Base-by-base conservation (phyloP, 2,113 vertebrate genomes). In the Andinoacara biseriatus region DNA sequence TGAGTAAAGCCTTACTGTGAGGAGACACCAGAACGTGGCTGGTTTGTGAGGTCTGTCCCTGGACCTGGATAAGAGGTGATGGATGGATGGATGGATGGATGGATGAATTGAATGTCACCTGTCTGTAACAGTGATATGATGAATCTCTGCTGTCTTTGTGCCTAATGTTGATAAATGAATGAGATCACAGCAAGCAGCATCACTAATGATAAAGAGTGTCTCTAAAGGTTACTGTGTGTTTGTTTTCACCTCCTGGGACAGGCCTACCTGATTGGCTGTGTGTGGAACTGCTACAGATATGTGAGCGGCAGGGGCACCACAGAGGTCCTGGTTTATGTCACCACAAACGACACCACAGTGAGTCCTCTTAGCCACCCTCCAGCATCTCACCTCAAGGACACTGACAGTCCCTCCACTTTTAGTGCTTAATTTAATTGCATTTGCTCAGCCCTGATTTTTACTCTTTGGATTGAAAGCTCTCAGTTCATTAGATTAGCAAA, bases 231-330 rank as follows among this genome's bases (percentile, higher is more conserved):
- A 24, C 9, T 52, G 49, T 76, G 29, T 83, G 46, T 90, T 15
- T 89, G 18, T 61, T 65, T 76, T 60, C 43, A 33, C 33, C 87
- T 49, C 58, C 46, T 26, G 83, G 85, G 81, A 11, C 93, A 99
- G 98, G 98, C 97, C 88, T 99, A 99, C 92, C 95, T 99, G 95
- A 98, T 99, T 82, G 97, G 97, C 96, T 99, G 98, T 0, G 98
- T 99, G 86, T 99, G 98, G 98, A 99, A 99, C 95, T 99, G 98
- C 94, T 99, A 99, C 93, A 96, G 97, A 82, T 99, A 99, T 56
- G 98, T 99, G 91, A 99, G 96, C 9, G 91, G 97, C 93, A 95
- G 97, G 60, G 97, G 96, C 79, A 95, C 96, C 87, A 98, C 97
- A 0, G 97, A 99, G 46, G 97, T 98, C 82, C 92, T 99, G 93